Base-by-base conservation (phyloP, 2,113 vertebrate genomes). In the Conger conger region DNA sequence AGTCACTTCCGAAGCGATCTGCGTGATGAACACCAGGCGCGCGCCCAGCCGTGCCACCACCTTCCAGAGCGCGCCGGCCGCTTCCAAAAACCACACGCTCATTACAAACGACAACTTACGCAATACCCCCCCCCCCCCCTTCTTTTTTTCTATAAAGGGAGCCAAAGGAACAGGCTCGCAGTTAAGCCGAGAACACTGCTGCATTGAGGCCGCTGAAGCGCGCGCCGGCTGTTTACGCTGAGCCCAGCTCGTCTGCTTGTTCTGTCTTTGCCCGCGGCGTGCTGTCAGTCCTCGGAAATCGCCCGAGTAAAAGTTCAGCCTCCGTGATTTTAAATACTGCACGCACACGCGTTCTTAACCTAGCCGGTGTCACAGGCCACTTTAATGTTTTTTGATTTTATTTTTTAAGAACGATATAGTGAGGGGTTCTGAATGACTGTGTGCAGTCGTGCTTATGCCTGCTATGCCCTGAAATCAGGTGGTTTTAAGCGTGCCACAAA, bases 1-100 rank as follows among this genome's bases (percentile, higher is more conserved):
- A 89, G 82, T 87, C 86, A 87, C 79, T 87, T 86, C 84, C 86
- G 79, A 89, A 89, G 79, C 63, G 82, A 80, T 84, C 79, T 27
- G 84, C 86, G 45, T 86, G 88, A 86, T 84, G 84, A 87, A 87
- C 84, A 73, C 78, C 86, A 87, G 87, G 81, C 87, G 82, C 42
- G 79, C 87, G 80, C 63, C 3, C n/a, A 33, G n/a, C 45, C 82
- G n/a, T 37, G 80, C 80, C 53, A 84, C 60, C 79, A n/a, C 40
- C n/a, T 79, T 16, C 40, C 53, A 80, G 68, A 63, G 57, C 23
- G n/a, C 4, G 68, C 68, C 1, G 27, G 27, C 27, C 27, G n/a
- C 27, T 4, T 33, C 23, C 27, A 8, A n/a, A 73, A n/a, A 73
- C 68, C 27, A 33, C 68, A 73, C 68, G 27, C 27, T 30, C n/a